Conservation (phyloP, 2,888 invertebrate species). For the Prenolepis imparis region DNA sequence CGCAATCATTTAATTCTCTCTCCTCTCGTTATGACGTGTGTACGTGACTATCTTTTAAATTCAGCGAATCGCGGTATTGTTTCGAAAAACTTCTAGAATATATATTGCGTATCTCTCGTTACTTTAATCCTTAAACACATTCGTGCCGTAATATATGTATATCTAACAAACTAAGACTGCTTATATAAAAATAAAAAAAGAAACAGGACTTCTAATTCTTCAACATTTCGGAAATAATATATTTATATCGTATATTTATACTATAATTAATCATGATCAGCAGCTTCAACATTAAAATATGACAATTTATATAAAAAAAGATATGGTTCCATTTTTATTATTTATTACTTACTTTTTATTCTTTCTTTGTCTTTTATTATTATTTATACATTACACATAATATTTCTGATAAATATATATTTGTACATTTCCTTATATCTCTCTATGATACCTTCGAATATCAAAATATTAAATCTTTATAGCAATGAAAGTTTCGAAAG, state of each 20-base stretch:
- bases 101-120: neutral
- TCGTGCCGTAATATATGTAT: neutral
- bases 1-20: conserved; percentile 57
- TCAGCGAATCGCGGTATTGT: neutral
- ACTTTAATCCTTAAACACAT: neutral
- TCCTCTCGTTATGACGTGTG: conserved; percentile 24
- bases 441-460: neutral
- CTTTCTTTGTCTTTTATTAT: neutral
- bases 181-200: neutral
- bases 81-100: neutral
- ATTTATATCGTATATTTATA: neutral
- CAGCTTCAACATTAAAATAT: too few relatives aligned
- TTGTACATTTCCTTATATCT: too few relatives aligned
- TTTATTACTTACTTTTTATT: too few relatives aligned
- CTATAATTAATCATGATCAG: neutral
- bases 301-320: too few relatives aligned
- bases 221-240: neutral
- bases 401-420: neutral
- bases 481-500: neutral
- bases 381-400: neutral
- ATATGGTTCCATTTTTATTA: too few relatives aligned
- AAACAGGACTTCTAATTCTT: neutral
- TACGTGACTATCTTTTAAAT: conserved; percentile 43
- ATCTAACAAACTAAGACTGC: neutral
- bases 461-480: neutral